Conservation (phyloP, 2,888 invertebrate genomes). For the Beris morrisii region DNA sequence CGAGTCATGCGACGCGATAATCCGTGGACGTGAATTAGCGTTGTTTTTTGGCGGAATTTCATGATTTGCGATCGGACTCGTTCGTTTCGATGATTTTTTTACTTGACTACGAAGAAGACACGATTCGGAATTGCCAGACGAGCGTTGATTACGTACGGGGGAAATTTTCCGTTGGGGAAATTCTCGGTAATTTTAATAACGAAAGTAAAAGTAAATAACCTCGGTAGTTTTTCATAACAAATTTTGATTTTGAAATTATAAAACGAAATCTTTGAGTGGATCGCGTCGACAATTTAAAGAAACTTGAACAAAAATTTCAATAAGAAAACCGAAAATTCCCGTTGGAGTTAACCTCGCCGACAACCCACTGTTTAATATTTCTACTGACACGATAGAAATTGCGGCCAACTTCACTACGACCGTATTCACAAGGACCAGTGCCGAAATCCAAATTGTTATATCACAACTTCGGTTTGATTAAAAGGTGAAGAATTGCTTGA, state of each 20-base stretch:
- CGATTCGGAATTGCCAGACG: slow-evolving; percentile 15
- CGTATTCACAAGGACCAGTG: background rate
- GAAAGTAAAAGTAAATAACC: too few species aligned
- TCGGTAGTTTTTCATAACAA: too few species aligned
- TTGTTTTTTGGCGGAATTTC: slow-evolving; percentile 8
- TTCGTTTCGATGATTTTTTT: background rate
- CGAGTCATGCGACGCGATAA: background rate
- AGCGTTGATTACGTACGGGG: background rate
- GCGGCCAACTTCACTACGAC: slow-evolving; percentile 24
- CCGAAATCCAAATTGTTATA: slow-evolving; percentile 32
- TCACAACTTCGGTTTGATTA: slow-evolving; percentile 22
- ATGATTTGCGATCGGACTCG: slow-evolving; percentile 4
- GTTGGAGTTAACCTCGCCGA: too few species aligned
- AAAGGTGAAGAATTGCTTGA: slow-evolving; percentile 4
- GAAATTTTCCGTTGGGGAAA: background rate
- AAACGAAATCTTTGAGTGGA: too few species aligned
- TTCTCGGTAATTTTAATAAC: background rate
- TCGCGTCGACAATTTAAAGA: too few species aligned
- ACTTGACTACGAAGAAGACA: slow-evolving; percentile 9
- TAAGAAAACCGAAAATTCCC: too few species aligned
- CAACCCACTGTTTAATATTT: slow-evolving; percentile 13
- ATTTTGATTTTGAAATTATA: too few species aligned
- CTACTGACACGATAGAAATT: background rate
- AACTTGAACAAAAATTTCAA: too few species aligned
- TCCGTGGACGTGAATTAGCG: slow-evolving; percentile 9